These are phyloP conservation scores for Exocentrus adspersus DNA, from an alignment of 2,888 invertebrate genomes.

Conservation along the genomic window DNA sequence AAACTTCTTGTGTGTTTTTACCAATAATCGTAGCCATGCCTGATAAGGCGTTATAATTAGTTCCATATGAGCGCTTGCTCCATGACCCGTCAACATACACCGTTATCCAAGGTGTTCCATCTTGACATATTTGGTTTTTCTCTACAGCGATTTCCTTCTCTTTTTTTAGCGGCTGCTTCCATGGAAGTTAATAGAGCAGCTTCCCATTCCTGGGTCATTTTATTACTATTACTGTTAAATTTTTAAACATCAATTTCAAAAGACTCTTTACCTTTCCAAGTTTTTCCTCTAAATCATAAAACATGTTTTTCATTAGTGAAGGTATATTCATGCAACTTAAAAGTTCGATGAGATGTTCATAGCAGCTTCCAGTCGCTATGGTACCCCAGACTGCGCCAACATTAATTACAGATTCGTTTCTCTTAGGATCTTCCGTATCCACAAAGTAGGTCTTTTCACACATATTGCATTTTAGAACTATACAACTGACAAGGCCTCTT, in stretches of 20 bases:
- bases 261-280: no score
- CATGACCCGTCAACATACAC: constrained; percentile 46
- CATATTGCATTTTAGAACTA: neutral
- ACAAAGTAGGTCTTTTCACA: neutral
- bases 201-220: no score
- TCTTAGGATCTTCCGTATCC: neutral
- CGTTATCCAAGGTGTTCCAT: constrained; percentile 40
- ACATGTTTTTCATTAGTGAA: no score
- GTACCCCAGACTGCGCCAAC: neutral
- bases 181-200: neutral
- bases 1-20: constrained; percentile 32
- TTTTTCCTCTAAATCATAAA: no score
- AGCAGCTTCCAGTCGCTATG: neutral
- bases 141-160: neutral
- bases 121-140: neutral
- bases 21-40: constrained; percentile 45
- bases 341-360: neutral
- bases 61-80: constrained; percentile 43
- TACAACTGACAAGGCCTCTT: neutral
- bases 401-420: neutral
- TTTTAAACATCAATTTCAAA: no score
- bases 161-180: neutral
- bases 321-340: neutral
- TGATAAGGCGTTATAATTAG: constrained; percentile 41
- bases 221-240: no score